Evolutionary conservation across 2,797 vertebrate species (phyloP).

Genomic region (Coreius guichenoti): DNA sequence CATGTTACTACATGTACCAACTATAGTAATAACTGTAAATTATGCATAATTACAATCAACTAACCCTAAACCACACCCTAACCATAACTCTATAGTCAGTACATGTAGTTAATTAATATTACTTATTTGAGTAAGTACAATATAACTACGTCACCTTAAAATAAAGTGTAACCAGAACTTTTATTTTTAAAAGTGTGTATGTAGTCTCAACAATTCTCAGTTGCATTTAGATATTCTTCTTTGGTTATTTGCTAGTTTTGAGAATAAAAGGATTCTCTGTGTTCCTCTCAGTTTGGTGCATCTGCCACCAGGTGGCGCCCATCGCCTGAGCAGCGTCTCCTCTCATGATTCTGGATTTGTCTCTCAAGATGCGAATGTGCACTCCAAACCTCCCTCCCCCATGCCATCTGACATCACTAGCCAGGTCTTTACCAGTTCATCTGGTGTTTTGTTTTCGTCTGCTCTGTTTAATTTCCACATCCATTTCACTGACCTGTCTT

Average conservation of each 20-base stretch:
- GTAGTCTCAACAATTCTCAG: neutral
- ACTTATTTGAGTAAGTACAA: too few species aligned
- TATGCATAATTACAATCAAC: too few species aligned
- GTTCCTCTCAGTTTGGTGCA: slow-evolving; percentile 86
- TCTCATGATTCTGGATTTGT: slow-evolving; percentile 98
- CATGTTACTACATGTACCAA: too few species aligned
- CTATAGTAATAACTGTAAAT: too few species aligned
- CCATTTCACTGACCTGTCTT: slow-evolving; percentile 55
- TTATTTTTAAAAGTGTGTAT: neutral
- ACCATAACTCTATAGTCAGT: too few species aligned
- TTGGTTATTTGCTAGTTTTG: neutral
- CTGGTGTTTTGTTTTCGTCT: slow-evolving; percentile 3
- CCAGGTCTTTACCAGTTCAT: slow-evolving; percentile 79
- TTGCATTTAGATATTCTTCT: neutral
- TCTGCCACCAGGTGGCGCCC: slow-evolving; percentile 84
- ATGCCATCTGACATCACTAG: slow-evolving; percentile 98
- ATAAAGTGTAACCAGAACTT: neutral
- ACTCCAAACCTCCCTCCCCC: slow-evolving; percentile 96
- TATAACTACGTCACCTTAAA: too few species aligned
- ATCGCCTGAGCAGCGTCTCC: slow-evolving; percentile 95
- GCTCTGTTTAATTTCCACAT: neutral
- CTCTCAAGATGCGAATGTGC: slow-evolving; percentile 92
- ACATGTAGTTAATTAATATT: too few species aligned
- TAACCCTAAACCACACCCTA: too few species aligned
- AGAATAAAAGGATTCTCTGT: slow-evolving; percentile 76